Evolutionary conservation across 2,888 invertebrate genomes (phyloP).

Genomic region (Bhutanitis thaidina): DNA sequence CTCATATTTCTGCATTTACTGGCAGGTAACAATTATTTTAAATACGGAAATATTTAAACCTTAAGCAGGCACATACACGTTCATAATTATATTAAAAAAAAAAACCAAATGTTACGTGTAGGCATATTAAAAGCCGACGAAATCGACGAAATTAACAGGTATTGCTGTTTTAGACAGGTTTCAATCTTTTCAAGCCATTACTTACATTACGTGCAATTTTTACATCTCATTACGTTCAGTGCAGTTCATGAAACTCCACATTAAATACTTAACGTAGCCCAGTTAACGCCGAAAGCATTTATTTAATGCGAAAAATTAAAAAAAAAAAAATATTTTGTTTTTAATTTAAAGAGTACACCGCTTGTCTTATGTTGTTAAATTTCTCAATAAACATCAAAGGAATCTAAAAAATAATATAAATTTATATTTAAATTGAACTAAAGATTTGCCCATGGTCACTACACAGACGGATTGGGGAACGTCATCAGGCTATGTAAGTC

Average conservation of each 20-base stretch:
- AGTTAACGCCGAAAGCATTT: slow-evolving; percentile 1
- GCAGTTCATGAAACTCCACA: background rate
- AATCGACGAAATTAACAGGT: background rate
- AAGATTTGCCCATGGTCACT: too few relatives aligned
- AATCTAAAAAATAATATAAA: too few relatives aligned
- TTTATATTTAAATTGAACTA: too few relatives aligned
- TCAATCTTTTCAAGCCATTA: background rate
- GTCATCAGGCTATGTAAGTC: too few relatives aligned
- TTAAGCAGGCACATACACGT: background rate
- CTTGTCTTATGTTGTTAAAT: too few relatives aligned
- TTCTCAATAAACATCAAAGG: too few relatives aligned
- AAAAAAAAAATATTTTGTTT: too few relatives aligned
- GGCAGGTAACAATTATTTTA: background rate
- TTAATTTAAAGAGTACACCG: too few relatives aligned
- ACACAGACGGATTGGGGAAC: too few relatives aligned
- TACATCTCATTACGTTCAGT: slow-evolving; percentile 3
- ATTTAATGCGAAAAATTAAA: background rate
- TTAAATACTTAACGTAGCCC: background rate
- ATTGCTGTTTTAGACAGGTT: slow-evolving; percentile 1
- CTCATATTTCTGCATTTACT: background rate
- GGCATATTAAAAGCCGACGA: background rate
- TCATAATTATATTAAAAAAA: background rate
- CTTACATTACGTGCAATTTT: slow-evolving; percentile 1
- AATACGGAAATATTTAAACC: background rate
- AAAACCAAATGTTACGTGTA: background rate